Percentiles rank a stretch among this genome's conserved stretches.
Evolutionary conservation across 2,113 vertebrate genomes (phyloP).

Genomic region (Mormyrus lacerda): DNA sequence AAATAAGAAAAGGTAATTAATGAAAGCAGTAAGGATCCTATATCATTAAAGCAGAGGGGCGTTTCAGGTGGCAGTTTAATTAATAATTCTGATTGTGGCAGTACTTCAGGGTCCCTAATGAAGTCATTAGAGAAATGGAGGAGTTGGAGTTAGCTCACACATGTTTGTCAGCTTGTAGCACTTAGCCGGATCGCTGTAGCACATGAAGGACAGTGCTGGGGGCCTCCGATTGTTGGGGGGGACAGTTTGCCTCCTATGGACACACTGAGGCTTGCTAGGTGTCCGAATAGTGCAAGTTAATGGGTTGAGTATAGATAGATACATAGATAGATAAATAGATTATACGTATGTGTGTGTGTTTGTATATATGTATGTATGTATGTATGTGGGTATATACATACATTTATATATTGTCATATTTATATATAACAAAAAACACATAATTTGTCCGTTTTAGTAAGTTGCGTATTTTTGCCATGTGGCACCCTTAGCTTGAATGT

Average conservation of each 20-base stretch:
- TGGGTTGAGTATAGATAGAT: background rate
- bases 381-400: too few relatives aligned
- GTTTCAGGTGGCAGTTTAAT: background rate
- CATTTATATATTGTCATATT: background rate
- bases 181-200: background rate
- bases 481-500: background rate
- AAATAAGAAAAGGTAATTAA: conserved; percentile 2
- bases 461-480: background rate
- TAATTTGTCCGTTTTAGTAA: background rate
- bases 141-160: background rate
- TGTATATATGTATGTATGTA: too few relatives aligned
- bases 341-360: too few relatives aligned
- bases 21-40: background rate
- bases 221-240: background rate
- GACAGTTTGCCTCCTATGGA: background rate
- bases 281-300: background rate
- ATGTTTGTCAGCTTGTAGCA: conserved; percentile 13
- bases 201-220: background rate
- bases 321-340: background rate
- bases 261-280: background rate
- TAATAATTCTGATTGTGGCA: conserved; percentile 12
- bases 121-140: background rate
- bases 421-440: background rate
- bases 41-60: background rate
- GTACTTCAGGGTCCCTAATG: background rate